Evolutionary conservation across 2,113 vertebrate species (phyloP).

Genomic region (Piprites chloris): DNA sequence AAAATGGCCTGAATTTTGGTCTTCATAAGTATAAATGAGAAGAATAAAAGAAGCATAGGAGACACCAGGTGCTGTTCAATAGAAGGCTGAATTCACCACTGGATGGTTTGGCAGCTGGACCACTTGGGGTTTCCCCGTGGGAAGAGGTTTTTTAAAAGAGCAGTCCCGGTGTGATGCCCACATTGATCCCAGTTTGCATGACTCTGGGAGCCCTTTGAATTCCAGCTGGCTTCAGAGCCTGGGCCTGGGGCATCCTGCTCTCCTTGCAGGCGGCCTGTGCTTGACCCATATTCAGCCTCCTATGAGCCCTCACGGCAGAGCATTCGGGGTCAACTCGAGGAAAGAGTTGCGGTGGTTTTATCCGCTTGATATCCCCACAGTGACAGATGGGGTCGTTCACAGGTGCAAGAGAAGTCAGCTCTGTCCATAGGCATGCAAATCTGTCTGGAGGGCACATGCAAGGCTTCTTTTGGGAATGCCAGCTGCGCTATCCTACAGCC

Average conservation of each 20-base stretch:
- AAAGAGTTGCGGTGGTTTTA: neutral
- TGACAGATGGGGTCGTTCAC: neutral
- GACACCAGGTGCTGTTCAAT: neutral
- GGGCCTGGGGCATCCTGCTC: neutral
- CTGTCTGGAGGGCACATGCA: neutral
- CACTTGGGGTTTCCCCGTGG: accelerated
- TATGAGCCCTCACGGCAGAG: neutral
- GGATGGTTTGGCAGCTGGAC: neutral
- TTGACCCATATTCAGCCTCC: neutral
- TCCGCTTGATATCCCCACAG: neutral
- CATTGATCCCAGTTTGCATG: accelerated
- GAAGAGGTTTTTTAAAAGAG: neutral
- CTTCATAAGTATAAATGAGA: neutral
- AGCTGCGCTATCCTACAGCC: neutral
- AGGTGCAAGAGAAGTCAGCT: neutral
- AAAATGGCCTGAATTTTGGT: neutral
- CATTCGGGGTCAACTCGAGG: neutral
- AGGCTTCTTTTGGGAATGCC: neutral
- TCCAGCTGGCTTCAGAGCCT: neutral
- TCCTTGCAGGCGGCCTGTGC: neutral
- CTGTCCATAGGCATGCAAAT: neutral
- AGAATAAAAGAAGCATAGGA: neutral
- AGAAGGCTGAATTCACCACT: neutral
- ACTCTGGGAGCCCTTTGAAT: neutral
- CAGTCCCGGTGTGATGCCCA: neutral